Percentiles rank a stretch among this genome's conserved stretches.
Conservation (phyloP, 2,113 vertebrate genomes). For the Microcebus ravelobensis region DNA sequence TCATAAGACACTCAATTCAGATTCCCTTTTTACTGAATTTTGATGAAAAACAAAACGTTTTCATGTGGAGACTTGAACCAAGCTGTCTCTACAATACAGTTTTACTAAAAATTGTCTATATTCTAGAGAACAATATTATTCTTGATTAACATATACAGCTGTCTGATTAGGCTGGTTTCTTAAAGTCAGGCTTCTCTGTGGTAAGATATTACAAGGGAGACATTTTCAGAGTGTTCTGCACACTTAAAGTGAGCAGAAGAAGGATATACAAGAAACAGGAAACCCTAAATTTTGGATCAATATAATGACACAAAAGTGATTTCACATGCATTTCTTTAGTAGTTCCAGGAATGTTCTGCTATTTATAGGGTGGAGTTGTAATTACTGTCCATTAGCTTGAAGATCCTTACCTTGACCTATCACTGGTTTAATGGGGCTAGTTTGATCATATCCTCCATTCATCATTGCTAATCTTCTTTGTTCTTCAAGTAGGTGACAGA, state of each 20-base stretch:
- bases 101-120: conserved; percentile 55
- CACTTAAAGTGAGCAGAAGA: not conserved
- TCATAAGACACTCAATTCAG: conserved; percentile 44
- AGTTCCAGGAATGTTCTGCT: not conserved
- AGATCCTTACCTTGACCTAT: not conserved
- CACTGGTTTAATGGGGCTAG: not conserved
- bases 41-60: conserved; percentile 61
- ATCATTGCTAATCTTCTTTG: not conserved
- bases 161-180: conserved; percentile 37
- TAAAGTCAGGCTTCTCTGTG: not conserved
- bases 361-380: not conserved
- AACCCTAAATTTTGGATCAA: conserved; percentile 1
- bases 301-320: not conserved
- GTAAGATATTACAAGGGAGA: not conserved
- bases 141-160: conserved; percentile 63
- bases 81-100: conserved; percentile 42
- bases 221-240: not conserved
- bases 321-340: not conserved
- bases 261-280: not conserved
- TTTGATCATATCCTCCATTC: not conserved
- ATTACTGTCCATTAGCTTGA: not conserved
- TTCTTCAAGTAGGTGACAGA: not conserved
- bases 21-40: conserved; percentile 56
- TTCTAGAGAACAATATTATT: conserved; percentile 39
- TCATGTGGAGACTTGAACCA: conserved; percentile 48